These are phyloP conservation scores for Syngnathoides biaculeatus DNA, from an alignment of 2,113 vertebrate species.

Conservation along the genomic window DNA sequence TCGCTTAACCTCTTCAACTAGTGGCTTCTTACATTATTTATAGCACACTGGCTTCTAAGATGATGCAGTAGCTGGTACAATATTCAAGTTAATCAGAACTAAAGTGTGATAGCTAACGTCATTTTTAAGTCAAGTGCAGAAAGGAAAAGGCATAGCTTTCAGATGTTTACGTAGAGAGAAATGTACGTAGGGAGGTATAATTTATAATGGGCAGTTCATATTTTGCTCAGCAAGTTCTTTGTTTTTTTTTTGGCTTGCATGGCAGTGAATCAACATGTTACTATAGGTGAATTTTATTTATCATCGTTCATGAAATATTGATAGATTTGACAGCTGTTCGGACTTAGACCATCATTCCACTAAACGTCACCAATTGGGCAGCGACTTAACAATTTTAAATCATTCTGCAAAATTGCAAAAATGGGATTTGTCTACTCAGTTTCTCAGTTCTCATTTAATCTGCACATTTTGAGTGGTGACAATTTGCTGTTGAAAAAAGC, in stretches of 20 bases:
- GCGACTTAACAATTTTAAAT: too few relatives aligned
- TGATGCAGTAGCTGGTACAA: conserved; percentile 23
- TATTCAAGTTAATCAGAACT: conserved; percentile 18
- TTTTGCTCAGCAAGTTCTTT: neutral
- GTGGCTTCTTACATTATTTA: conserved; percentile 25
- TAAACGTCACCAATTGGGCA: too few relatives aligned
- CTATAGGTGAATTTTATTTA: neutral
- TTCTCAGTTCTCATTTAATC: neutral
- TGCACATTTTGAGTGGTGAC: conserved; percentile 17
- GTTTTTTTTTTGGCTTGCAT: neutral
- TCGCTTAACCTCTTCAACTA: conserved; percentile 16
- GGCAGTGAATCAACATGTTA: neutral
- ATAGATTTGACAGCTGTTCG: too few relatives aligned
- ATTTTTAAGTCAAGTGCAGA: neutral
- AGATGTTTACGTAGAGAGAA: neutral
- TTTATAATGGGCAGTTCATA: neutral
- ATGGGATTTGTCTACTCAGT: too few relatives aligned
- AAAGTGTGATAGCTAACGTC: neutral
- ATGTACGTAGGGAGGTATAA: neutral
- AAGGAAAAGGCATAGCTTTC: neutral
- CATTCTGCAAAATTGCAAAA: neutral
- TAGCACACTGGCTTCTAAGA: conserved; percentile 11
- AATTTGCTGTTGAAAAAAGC: conserved; percentile 21
- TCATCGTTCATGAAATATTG: neutral
- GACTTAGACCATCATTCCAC: too few relatives aligned